Conservation (phyloP, 2,888 invertebrate genomes). For the Scotopteryx bipunctaria region DNA sequence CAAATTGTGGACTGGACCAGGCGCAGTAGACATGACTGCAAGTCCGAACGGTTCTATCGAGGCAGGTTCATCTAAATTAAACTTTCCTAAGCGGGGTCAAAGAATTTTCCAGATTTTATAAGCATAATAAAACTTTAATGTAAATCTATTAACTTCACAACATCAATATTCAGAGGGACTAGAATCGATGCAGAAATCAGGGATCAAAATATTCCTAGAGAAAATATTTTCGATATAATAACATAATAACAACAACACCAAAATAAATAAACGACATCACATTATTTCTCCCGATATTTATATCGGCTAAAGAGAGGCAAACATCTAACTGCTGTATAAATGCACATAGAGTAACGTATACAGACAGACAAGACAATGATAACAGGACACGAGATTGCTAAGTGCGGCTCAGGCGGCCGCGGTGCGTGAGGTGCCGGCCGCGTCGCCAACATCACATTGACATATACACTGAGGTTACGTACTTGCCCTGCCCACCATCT, state of each 20-base stretch:
- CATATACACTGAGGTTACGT: slow-evolving; percentile 87
- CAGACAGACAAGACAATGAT: slow-evolving; percentile 76
- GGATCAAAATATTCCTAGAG: slow-evolving; percentile 74
- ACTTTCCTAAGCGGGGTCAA: slow-evolving; percentile 73
- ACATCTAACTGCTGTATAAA: slow-evolving; percentile 80
- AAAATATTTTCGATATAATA: slow-evolving; percentile 61
- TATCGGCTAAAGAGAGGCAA: slow-evolving; percentile 79
- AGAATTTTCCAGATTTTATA: slow-evolving; percentile 50
- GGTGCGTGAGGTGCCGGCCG: slow-evolving; percentile 45
- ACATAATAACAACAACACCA: slow-evolving; percentile 75
- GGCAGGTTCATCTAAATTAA: slow-evolving; percentile 74
- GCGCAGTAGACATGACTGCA: slow-evolving; percentile 70
- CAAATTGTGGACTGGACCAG: slow-evolving; percentile 65
- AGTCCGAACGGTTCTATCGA: slow-evolving; percentile 74
- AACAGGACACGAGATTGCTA: slow-evolving; percentile 79
- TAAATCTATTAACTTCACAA: slow-evolving; percentile 73
- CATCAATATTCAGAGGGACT: slow-evolving; percentile 78
- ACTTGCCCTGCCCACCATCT: slow-evolving; percentile 99
- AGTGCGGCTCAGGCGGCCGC: slow-evolving; percentile 48
- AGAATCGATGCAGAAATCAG: slow-evolving; percentile 77
- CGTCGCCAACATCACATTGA: slow-evolving; percentile 74
- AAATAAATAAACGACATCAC: slow-evolving; percentile 74
- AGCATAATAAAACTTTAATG: slow-evolving; percentile 65
- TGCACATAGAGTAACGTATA: slow-evolving; percentile 78
- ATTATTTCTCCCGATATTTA: slow-evolving; percentile 69